A percentile compares a stretch with the other conserved stretches of the same genome.
phyloP scores from a whole-genome alignment of 1,140 invertebrate species.

The Arctopsyche grandis region DNA sequence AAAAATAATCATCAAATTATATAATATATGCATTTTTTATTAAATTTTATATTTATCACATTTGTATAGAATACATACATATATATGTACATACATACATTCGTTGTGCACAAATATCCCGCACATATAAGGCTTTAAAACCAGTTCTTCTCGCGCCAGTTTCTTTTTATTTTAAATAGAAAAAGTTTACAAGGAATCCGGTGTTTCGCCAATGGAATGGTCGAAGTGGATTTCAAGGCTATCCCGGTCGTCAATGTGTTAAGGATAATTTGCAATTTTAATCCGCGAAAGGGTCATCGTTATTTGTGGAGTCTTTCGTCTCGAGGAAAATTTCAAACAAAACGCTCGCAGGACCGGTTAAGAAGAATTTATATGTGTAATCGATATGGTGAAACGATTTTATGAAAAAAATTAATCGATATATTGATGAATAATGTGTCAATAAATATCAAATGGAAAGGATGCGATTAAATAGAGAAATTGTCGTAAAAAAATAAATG shows the following conservation, averaged over 20 bases:
- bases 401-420: no score
- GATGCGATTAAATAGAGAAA: no score
- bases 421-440: no score
- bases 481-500: no score
- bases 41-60: no score
- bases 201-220: neutral
- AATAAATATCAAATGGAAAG: no score
- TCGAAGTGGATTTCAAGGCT: neutral
- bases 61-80: no score
- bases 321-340: no score
- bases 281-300: conserved; percentile 13
- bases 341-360: neutral
- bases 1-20: no score
- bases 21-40: no score
- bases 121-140: neutral
- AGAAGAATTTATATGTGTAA: neutral
- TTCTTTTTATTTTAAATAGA: conserved; percentile 12
- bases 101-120: neutral
- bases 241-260: neutral
- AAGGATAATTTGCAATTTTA: conserved; percentile 29
- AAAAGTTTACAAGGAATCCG: conserved; percentile 13
- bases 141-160: neutral
- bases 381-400: no score
- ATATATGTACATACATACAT: neutral
- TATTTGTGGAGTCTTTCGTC: neutral